Conservation (phyloP, 2,888 invertebrate species). For the Eristalinus sepulchralis region DNA sequence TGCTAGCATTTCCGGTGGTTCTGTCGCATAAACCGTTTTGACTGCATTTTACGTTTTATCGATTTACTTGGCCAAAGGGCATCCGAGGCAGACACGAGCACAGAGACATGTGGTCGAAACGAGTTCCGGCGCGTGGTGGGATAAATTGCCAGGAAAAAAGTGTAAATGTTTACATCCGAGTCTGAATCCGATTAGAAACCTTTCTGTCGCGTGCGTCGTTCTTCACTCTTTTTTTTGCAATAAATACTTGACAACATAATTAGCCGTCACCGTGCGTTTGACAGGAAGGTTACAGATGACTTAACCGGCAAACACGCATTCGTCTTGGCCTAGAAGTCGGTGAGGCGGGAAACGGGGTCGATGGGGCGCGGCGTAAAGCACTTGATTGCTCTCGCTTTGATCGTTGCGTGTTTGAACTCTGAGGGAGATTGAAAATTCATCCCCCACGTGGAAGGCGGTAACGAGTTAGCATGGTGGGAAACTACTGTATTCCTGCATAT, state of each 20-base stretch:
- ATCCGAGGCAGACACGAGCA: background rate
- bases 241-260: constrained; percentile 10
- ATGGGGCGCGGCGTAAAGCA: background rate
- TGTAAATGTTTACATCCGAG: constrained; percentile 30
- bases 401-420: background rate
- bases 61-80: background rate
- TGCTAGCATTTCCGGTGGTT: background rate
- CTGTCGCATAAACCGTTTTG: background rate
- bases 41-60: background rate
- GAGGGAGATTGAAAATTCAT: too few relatives aligned
- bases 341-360: background rate
- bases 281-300: background rate
- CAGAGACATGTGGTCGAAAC: background rate
- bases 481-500: background rate
- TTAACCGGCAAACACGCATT: background rate
- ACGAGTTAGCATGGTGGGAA: background rate
- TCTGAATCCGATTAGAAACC: constrained; percentile 20
- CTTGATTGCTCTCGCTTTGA: background rate
- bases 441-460: background rate
- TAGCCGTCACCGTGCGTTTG: background rate
- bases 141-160: constrained; percentile 35
- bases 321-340: background rate
- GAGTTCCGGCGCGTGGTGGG: background rate
- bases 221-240: background rate
- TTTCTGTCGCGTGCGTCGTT: background rate